Percentiles rank a stretch among this genome's conserved stretches.
Conservation (phyloP, 2,113 vertebrate genomes). For the Gnathonemus echidnorhynchus region DNA sequence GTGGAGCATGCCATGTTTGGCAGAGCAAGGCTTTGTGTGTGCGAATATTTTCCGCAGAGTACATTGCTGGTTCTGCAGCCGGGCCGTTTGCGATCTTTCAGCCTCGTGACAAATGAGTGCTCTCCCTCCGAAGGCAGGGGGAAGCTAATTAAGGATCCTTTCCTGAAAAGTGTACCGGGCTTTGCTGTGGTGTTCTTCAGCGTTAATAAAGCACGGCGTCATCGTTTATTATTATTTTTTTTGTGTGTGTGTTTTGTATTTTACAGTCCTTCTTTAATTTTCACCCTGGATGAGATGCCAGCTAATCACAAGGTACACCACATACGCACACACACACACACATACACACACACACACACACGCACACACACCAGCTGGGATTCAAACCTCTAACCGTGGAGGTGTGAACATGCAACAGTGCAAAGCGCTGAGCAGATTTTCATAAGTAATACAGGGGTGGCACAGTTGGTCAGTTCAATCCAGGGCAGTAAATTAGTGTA, state of each 20-base stretch:
- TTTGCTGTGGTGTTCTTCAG: background rate
- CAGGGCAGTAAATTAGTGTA: background rate
- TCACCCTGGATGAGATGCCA: background rate
- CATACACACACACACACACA: too few relatives aligned
- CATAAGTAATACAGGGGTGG: background rate
- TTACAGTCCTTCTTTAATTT: background rate
- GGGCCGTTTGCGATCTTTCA: background rate
- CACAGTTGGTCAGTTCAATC: background rate
- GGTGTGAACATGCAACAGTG: background rate
- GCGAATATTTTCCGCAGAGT: background rate
- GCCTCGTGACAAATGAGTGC: background rate
- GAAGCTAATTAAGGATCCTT: background rate
- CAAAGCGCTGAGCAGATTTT: background rate
- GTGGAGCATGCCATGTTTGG: background rate
- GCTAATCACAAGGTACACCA: background rate
- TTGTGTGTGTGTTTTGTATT: background rate
- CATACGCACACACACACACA: background rate
- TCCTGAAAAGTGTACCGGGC: background rate
- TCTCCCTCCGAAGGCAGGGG: background rate
- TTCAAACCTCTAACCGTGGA: background rate
- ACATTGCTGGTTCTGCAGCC: background rate
- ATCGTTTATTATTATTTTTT: background rate
- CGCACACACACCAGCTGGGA: background rate
- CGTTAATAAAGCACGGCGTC: background rate
- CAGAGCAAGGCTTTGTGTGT: background rate